These are phyloP conservation scores for Latrodectus hesperus DNA, from an alignment of 2,888 invertebrate species.

Conservation along the genomic window DNA sequence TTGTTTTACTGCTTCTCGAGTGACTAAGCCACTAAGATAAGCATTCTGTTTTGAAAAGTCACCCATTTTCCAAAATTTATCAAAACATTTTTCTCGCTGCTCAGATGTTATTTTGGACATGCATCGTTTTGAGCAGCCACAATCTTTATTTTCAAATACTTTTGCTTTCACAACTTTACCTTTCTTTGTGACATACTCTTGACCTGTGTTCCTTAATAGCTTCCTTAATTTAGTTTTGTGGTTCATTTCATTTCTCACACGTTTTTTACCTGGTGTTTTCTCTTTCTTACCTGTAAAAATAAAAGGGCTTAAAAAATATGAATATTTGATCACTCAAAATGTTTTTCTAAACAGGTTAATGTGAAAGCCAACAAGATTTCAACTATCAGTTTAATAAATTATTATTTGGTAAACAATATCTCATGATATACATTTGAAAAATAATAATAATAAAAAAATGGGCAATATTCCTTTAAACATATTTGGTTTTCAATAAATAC, in stretches of 20 bases:
- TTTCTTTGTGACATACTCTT: conserved; percentile 61
- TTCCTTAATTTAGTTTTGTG: conserved; percentile 65
- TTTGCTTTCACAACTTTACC: conserved; percentile 60
- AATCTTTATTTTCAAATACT: conserved; percentile 60
- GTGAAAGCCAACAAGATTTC: neutral
- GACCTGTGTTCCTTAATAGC: conserved; percentile 58
- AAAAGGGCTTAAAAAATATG: conserved; percentile 55
- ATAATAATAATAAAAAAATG: neutral
- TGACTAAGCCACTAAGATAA: conserved; percentile 62
- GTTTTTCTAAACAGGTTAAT: neutral
- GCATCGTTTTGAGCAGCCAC: conserved; percentile 57
- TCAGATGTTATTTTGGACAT: conserved; percentile 46
- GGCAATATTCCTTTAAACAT: too few relatives aligned
- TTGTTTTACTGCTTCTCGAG: conserved; percentile 59
- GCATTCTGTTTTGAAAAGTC: conserved; percentile 65
- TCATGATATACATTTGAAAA: neutral
- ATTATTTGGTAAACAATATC: neutral
- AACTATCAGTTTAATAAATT: neutral
- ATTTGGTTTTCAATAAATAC: too few relatives aligned
- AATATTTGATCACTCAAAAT: neutral
- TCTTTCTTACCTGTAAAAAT: conserved; percentile 64
- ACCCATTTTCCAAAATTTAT: conserved; percentile 66
- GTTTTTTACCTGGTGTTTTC: conserved; percentile 65
- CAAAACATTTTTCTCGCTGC: conserved; percentile 54
- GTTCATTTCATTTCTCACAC: conserved; percentile 68